phyloP scores from a whole-genome alignment of 35 echinoderm and acorn worm species.

The Patiria miniata region DNA sequence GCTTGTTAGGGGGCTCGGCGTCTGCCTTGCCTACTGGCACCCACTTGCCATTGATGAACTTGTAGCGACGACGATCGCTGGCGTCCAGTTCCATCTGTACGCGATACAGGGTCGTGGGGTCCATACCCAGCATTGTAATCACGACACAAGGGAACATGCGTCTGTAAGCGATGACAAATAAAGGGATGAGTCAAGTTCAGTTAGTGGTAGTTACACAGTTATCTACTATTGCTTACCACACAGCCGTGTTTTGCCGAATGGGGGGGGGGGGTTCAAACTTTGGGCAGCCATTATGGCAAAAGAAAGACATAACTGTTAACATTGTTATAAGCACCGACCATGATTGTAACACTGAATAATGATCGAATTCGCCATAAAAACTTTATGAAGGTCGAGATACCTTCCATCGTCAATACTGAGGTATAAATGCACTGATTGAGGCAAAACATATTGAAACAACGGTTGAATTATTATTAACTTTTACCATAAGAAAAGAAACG shows the following conservation, averaged over 20 bases:
- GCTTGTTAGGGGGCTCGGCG: conserved; percentile 23
- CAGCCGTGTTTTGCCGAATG: neutral
- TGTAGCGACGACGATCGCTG: conserved; percentile 63
- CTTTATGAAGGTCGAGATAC: too few species aligned
- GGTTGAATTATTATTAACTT: too few species aligned
- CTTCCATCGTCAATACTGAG: too few species aligned
- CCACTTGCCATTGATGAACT: conserved; percentile 92
- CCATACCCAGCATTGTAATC: conserved; percentile 49
- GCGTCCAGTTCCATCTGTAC: conserved; percentile 54
- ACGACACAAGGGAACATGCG: conserved; percentile 88
- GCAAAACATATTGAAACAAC: too few species aligned
- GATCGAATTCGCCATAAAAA: too few species aligned
- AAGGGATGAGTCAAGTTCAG: neutral
- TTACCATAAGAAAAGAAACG: too few species aligned
- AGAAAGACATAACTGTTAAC: neutral
- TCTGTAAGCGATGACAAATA: conserved; percentile 37
- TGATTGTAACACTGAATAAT: too few species aligned
- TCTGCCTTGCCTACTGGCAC: conserved; percentile 66
- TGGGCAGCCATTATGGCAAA: neutral
- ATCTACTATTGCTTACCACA: too few species aligned
- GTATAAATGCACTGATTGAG: too few species aligned
- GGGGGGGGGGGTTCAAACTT: too few species aligned
- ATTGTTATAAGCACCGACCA: too few species aligned
- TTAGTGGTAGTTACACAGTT: neutral
- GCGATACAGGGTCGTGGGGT: conserved; percentile 48